Evolutionary conservation across 1,140 invertebrate species (phyloP), one percentile per base, ranked within the genome.

Genomic region (Ceratina calcarata): DNA sequence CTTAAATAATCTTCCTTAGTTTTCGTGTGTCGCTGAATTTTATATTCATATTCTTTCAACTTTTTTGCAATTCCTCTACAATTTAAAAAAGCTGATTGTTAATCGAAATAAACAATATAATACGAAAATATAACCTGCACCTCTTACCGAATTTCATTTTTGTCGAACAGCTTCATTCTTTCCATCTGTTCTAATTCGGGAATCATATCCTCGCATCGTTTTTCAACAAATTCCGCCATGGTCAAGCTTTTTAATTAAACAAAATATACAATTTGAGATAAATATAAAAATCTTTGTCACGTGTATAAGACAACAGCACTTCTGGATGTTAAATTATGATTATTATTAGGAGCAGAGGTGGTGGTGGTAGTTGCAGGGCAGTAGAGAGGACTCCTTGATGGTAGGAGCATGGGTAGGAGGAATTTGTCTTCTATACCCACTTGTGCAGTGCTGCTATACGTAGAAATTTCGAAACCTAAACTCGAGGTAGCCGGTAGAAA

Each of bases 201-300:
- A 86, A 96, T 94, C 94, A 95, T 95, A 85, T 95, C 94, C 91
- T 97, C 96, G 53, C 95, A 94, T 87, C 94, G 94, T 89, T 95
- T 94, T 86, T 96, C 95, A 18, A 96, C 96, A 91, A 95, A 94
- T 92, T 97, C 96, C 4, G 96, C 96, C 96, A 97, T 97, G 81
- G 10, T 82, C 18, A 57, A 6, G 13, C 4, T 55, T 76, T 58
- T 68, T 57, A 37, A 37, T 67, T 69, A 60, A 57, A 45, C 10
- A 45, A 45, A 45, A 45, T 45, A 45, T 10, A 45, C 37, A 6
- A 37, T 8, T 45, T 45, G 8, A 45, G 0, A 45, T 8, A 10
- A 45, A 45, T 45, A 45, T 45, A 10, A 45, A 45, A 8, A 45
- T 32, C 27, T 4, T 32, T 32, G 27, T 32, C 27, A 32, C 27